These are phyloP conservation scores for Malurus cyaneus DNA, from an alignment of 2,113 vertebrate genomes.

Conservation along the genomic window DNA sequence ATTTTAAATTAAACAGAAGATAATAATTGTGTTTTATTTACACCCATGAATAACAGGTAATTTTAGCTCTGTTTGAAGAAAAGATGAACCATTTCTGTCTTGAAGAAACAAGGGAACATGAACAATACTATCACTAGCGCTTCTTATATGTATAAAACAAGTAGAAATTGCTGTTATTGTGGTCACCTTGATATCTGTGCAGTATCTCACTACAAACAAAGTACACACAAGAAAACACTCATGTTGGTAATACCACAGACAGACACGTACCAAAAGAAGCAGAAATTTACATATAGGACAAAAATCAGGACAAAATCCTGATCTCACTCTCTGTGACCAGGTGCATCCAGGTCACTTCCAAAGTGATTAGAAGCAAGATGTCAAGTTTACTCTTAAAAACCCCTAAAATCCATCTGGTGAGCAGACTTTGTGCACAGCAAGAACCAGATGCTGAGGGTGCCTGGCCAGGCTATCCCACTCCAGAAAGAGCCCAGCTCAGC, in stretches of 20 bases:
- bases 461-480: not conserved
- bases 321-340: not conserved
- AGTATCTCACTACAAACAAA: not conserved
- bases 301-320: not conserved
- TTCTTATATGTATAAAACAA: not conserved
- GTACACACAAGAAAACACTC: not conserved
- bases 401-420: not conserved
- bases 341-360: not conserved
- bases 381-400: not conserved
- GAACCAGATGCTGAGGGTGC: not conserved
- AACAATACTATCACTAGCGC: not conserved
- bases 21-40: not conserved
- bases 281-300: accelerated
- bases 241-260: accelerated
- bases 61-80: not conserved
- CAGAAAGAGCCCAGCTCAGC: not conserved
- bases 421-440: not conserved
- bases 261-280: not conserved
- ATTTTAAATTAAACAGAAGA: not conserved
- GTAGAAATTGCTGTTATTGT: not conserved
- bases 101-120: not conserved
- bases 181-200: not conserved
- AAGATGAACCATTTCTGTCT: not conserved
- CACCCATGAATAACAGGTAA: not conserved
- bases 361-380: not conserved